These are phyloP conservation scores for Drosophila mimetica DNA, from an alignment of 2,888 invertebrate genomes.

Conservation along the genomic window DNA sequence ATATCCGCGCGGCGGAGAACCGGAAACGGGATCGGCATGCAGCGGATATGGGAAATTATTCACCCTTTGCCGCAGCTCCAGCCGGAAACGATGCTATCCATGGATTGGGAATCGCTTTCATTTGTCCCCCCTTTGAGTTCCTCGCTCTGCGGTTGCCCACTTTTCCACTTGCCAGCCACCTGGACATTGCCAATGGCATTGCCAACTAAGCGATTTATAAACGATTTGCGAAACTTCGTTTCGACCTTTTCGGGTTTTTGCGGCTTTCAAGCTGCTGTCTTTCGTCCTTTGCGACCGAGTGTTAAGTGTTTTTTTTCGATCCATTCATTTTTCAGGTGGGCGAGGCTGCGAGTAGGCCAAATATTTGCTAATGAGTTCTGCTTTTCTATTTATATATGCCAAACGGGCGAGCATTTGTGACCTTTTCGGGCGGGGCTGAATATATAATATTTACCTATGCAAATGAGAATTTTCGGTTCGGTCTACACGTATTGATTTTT, in stretches of 20 bases:
- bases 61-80: conserved; percentile 63
- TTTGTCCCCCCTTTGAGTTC: conserved; percentile 31
- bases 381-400: conserved; percentile 43
- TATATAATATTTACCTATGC: conserved; percentile 52
- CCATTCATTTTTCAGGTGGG: conserved; percentile 15
- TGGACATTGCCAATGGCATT: conserved; percentile 38
- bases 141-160: conserved; percentile 43
- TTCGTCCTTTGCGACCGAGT: conserved; percentile 50
- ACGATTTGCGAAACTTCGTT: conserved; percentile 70
- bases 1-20: conserved; percentile 30
- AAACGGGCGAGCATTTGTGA: conserved; percentile 39
- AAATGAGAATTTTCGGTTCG: conserved; percentile 47
- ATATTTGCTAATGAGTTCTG: conserved; percentile 78
- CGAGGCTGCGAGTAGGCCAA: conserved; percentile 51
- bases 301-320: conserved; percentile 62
- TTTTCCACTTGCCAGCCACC: conserved; percentile 29
- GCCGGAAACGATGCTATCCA: conserved; percentile 44
- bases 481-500: conserved; percentile 32
- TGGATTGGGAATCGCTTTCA: conserved; percentile 32
- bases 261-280: conserved; percentile 39
- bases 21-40: conserved; percentile 71
- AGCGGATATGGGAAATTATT: conserved; percentile 81
- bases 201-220: conserved; percentile 73
- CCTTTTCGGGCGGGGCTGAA: conserved; percentile 39
- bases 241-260: conserved; percentile 60